Evolutionary conservation across 2,113 vertebrate species (phyloP), one percentile per base, ranked within the genome.

Genomic region (Pimephales promelas): DNA sequence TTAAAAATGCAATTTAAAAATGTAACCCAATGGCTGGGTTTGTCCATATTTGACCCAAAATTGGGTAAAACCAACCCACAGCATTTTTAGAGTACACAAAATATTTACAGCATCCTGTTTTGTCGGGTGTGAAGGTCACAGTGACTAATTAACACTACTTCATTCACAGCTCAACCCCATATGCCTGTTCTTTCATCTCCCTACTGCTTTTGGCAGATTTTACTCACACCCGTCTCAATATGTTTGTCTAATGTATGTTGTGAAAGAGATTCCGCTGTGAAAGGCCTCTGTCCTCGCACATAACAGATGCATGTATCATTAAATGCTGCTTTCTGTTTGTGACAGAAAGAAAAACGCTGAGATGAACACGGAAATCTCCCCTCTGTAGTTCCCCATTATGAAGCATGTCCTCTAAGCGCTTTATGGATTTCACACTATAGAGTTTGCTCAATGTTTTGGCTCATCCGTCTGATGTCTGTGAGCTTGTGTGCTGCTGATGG

Each of bases 341-440:
- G 52, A 22, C 52, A 54, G 18, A 54, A 9, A 22, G 18, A 54
- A 56, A 79, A 24, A 45, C 14, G 16, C 75, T 61, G 14, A 59
- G 56, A 26, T 61, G 40, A 26, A 24, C 40, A 61, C 1, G 5
- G 14, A 62, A 36, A 26, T 79, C 34, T 79, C 76, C 61, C 14
- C 56, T 40, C 54, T 43, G n/a, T 26, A 18, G n/a, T n/a, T 62
- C 36, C 59, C 56, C 56, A 26, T 61, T 62, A 79, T 61, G 36
- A 79, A 79, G 56, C n/a, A 45, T 61, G n/a, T 79, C 36, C 76
- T 62, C 76, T 79, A 59, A 79, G 76, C 36, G 6, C 36, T 79
- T 79, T 79, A 62, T 79, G 56, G 76, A 62, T 79, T 79, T 79
- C 56, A 79, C 76, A 79, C 76, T 26, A 45, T 61, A 28, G 76